Percentiles rank a stretch among this genome's conserved stretches.
phyloP scores from a whole-genome alignment of 53 echinoderm and acorn worm genomes.

The Zoroaster sp. region DNA sequence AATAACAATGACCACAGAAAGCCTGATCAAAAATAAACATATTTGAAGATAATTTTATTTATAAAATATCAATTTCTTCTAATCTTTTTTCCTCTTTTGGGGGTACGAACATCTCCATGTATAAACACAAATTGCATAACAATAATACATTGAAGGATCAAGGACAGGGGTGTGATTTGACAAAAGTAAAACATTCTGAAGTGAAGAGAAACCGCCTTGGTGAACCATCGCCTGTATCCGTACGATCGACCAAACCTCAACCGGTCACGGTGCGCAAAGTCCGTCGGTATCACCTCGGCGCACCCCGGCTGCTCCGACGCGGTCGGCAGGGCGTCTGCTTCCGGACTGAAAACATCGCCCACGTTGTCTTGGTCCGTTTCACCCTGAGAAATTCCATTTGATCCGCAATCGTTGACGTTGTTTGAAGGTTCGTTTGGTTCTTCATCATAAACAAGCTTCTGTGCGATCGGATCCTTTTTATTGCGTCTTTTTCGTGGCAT shows the following conservation, averaged over 20 bases:
- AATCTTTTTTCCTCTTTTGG: too few relatives aligned
- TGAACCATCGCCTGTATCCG: not conserved
- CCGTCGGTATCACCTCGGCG: slow-evolving; percentile 45
- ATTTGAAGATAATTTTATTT: not conserved
- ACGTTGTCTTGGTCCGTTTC: not conserved
- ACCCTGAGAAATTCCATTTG: not conserved
- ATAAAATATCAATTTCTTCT: not conserved
- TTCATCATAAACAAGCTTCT: slow-evolving; percentile 23
- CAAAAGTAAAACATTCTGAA: not conserved
- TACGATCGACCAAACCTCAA: slow-evolving; percentile 7
- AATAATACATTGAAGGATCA: too few relatives aligned
- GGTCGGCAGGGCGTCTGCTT: slow-evolving; percentile 28
- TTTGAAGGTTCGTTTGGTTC: not conserved
- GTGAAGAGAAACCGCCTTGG: not conserved
- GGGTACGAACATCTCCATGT: too few relatives aligned
- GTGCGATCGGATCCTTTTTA: slow-evolving; percentile 23
- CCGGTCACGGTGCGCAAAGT: slow-evolving; percentile 51
- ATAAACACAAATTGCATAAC: too few relatives aligned
- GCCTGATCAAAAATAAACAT: not conserved
- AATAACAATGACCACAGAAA: slow-evolving; percentile 32
- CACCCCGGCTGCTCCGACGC: slow-evolving; percentile 26
- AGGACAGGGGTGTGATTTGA: too few relatives aligned
- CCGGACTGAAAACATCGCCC: not conserved
- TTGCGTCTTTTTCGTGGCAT: slow-evolving; percentile 37
- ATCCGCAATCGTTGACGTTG: not conserved